Conservation (phyloP, 2,888 invertebrate species). For the Oconnorella tubifera region DNA sequence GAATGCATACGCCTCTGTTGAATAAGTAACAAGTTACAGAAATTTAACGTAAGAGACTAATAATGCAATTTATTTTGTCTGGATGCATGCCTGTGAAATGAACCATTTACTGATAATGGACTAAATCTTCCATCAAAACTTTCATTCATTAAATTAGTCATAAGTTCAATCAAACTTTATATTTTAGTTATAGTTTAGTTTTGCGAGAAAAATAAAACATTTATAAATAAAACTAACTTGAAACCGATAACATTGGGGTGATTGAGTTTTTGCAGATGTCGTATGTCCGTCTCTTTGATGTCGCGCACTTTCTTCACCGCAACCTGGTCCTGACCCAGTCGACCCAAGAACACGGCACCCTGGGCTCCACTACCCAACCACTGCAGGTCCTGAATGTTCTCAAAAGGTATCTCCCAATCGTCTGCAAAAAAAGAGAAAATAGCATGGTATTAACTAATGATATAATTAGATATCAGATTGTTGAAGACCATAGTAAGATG, state of each 20-base stretch:
- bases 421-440: constrained; percentile 62
- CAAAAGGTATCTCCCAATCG: constrained; percentile 93
- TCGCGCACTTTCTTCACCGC: constrained; percentile 95
- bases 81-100: too few relatives aligned
- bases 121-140: neutral
- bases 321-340: constrained; percentile 72
- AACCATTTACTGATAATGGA: too few relatives aligned
- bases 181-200: too few relatives aligned
- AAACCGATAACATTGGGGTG: constrained; percentile 93
- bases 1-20: constrained; percentile 82
- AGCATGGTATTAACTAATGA: neutral
- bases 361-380: constrained; percentile 95
- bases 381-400: constrained; percentile 78
- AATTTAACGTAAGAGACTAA: too few relatives aligned
- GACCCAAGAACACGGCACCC: constrained; percentile 89
- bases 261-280: constrained; percentile 82
- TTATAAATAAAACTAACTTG: constrained; percentile 59
- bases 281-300: constrained; percentile 85
- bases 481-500: too few relatives aligned
- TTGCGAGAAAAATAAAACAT: too few relatives aligned
- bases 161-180: too few relatives aligned
- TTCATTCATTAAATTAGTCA: neutral
- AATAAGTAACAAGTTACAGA: neutral
- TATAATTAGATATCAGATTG: neutral
- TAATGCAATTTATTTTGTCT: too few relatives aligned